Conservation (phyloP, 23 tunicate genomes). For the Clavelina lepadiformis region DNA sequence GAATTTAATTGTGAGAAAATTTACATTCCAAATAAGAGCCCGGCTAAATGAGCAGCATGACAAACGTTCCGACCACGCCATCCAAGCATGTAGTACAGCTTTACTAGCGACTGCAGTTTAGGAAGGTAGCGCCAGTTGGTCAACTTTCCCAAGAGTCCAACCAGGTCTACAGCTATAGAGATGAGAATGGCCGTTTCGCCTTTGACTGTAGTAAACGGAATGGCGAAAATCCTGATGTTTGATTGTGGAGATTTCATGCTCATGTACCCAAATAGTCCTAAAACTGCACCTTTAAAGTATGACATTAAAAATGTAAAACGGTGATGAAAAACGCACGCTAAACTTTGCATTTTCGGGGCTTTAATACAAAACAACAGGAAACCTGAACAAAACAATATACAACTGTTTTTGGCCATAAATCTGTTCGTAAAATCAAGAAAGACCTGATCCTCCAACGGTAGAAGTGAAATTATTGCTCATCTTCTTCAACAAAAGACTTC, state of each 20-base stretch:
- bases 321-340: too few relatives aligned
- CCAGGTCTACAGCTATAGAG: conserved; percentile 38
- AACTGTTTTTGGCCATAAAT: too few relatives aligned
- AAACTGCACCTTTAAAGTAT: conserved; percentile 51
- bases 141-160: conserved; percentile 32
- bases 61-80: too few relatives aligned
- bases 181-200: conserved; percentile 53
- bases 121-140: conserved; percentile 57
- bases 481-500: conserved; percentile 21
- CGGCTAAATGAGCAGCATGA: conserved; percentile 24
- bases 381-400: too few relatives aligned
- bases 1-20: too few relatives aligned
- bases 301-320: too few relatives aligned
- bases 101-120: too few relatives aligned
- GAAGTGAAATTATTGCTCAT: conserved; percentile 1
- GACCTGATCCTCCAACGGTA: conserved; percentile 59
- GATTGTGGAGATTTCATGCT: conserved; percentile 51
- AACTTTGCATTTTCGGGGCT: too few relatives aligned
- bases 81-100: too few relatives aligned
- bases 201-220: conserved; percentile 56
- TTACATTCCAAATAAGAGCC: conserved; percentile 22
- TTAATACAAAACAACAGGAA: too few relatives aligned
- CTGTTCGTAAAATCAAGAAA: too few relatives aligned
- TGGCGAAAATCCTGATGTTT: conserved; percentile 39
- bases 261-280: conserved; percentile 67